Evolutionary conservation across 2,888 invertebrate genomes (phyloP).

Genomic region (Amblyjoppa fuscipennis): DNA sequence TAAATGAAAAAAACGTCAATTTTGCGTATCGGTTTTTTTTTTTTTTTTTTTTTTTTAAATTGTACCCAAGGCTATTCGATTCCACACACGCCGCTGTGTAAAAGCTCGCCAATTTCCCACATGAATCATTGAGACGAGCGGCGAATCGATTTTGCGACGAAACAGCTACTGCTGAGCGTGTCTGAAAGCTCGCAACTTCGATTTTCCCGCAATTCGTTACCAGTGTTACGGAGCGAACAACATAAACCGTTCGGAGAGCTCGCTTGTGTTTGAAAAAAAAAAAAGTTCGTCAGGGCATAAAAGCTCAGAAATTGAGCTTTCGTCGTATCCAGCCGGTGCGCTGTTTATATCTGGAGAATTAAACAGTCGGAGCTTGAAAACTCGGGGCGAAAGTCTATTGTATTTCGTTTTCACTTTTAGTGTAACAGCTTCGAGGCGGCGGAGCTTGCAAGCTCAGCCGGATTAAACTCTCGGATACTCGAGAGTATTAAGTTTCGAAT

Average conservation of each 20-base stretch:
- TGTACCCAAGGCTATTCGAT: not conserved
- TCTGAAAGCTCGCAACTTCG: constrained; percentile 6
- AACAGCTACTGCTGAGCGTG: not conserved
- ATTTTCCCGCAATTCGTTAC: not conserved
- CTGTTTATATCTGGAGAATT: not conserved
- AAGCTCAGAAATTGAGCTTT: not conserved
- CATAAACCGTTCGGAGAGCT: not conserved
- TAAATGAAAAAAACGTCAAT: not conserved
- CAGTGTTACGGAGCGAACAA: constrained; percentile 1
- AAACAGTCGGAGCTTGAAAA: not conserved
- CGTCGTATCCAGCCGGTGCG: not conserved
- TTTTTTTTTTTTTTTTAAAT: not conserved
- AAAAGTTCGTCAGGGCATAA: not conserved
- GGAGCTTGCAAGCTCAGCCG: constrained; percentile 15
- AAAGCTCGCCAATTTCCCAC: not conserved
- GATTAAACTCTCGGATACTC: not conserved
- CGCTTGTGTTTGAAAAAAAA: not conserved
- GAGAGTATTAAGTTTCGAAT: not conserved
- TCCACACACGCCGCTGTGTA: not conserved
- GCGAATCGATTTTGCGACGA: not conserved
- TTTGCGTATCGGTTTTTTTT: not conserved
- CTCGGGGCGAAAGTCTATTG: constrained; percentile 5
- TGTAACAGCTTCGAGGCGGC: not conserved
- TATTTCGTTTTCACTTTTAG: constrained; percentile 2
- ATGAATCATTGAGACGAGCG: not conserved